Evolutionary conservation across 2,888 invertebrate species (phyloP), one percentile per base, ranked within the genome.

Genomic region (Drosophila mercatorum): DNA sequence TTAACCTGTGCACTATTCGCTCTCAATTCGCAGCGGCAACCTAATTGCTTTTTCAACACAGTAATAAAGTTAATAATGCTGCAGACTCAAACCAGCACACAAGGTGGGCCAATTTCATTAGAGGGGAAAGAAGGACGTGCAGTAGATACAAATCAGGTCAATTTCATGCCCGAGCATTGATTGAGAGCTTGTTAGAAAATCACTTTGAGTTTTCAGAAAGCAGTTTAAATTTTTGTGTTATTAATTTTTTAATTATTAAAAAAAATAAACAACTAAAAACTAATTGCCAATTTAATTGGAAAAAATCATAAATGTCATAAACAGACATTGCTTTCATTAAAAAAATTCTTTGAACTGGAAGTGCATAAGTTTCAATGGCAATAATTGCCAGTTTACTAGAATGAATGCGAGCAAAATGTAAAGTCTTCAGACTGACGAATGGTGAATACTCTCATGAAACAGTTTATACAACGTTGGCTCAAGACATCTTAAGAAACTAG

Each of bases 1-100:
- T 38, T 38, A 12, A 40, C 26, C 40, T 31, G 22, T 17, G 11
- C 38, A 31, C 46, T n/a, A 38, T 49, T 5, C 31, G 31, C 3
- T 12, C 47, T 59, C 28, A 12, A 17, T 47, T 47, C 28, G 17
- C 28, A 12, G 12, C 1, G 28, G 1, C 12, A 14, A 40, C 47
- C 28, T 49, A 49, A 59, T 59, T 40, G 49, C 17, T 22, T 31
- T 59, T 49, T 49, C 38, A 58, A 28, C 47, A 14, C 17, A 3
- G 8, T 49, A 40, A 49, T 49, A 28, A 58, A 47, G 26, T 38
- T 22, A 59, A 49, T 47, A 40, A 40, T 22, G 59, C 40, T 31
- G 49, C 31, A 59, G 40, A 14, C 6, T 28, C 17, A 31, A 6
- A 6, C 17, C 31, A 49, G 14, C 28, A 14, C 10, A 49, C 10